Conservation (phyloP, 2,113 vertebrate genomes). For the Leptodactylus fuscus region DNA sequence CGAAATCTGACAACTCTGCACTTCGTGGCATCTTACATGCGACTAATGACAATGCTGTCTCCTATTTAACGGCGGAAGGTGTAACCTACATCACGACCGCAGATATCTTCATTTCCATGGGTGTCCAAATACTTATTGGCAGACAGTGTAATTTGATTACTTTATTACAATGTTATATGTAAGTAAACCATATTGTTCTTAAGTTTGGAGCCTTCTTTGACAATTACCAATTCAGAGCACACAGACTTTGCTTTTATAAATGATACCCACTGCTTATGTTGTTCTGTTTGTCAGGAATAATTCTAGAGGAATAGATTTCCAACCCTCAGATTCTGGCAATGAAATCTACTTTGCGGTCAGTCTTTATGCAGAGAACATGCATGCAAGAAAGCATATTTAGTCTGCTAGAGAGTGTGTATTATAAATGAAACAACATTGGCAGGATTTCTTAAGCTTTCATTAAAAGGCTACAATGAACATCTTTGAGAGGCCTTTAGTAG, state of each 20-base stretch:
- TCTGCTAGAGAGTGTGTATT: conserved; percentile 9
- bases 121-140: too few species aligned
- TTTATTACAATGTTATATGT: not conserved
- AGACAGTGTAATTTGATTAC: not conserved
- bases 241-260: not conserved
- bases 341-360: not conserved
- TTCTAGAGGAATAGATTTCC: not conserved
- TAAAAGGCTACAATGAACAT: not conserved
- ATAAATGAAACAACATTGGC: conserved; percentile 20
- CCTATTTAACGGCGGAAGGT: too few species aligned
- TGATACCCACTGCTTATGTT: not conserved
- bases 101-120: too few species aligned
- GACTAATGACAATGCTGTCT: too few species aligned
- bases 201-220: not conserved
- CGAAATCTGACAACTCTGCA: too few species aligned
- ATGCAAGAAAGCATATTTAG: not conserved
- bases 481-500: not conserved
- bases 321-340: not conserved
- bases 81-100: too few species aligned
- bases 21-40: too few species aligned
- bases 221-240: not conserved
- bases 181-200: not conserved
- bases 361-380: not conserved
- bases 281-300: conserved; percentile 1
- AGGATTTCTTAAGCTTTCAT: not conserved